These are phyloP conservation scores for Mesembrinibis cayennensis DNA, from an alignment of 2,113 vertebrate genomes.

Conservation along the genomic window DNA sequence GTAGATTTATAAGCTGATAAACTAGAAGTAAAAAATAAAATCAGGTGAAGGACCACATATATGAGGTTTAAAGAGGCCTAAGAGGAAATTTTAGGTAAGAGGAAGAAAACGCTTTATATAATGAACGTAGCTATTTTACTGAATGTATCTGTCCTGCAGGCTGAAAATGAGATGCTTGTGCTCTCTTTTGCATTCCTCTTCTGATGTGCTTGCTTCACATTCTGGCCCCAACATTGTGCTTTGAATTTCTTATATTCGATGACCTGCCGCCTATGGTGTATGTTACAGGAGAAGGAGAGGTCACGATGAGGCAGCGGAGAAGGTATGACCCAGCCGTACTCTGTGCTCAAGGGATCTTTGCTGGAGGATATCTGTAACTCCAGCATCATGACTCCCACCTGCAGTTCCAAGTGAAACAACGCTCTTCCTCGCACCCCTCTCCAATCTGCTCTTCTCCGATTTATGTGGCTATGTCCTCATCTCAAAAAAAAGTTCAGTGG, in stretches of 20 bases:
- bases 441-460: neutral
- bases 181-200: neutral
- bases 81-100: neutral
- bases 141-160: neutral
- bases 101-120: neutral
- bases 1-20: neutral
- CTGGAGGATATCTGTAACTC: fast-evolving
- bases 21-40: neutral
- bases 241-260: neutral
- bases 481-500: neutral
- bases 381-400: fast-evolving
- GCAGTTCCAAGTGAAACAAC: fast-evolving
- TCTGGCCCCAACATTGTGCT: fast-evolving
- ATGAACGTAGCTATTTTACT: neutral
- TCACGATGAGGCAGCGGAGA: neutral
- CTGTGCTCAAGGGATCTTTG: neutral
- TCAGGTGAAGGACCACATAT: neutral
- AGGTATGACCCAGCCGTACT: fast-evolving
- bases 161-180: neutral
- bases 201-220: neutral
- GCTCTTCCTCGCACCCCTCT: fast-evolving
- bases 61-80: neutral
- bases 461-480: fast-evolving
- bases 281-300: fast-evolving
- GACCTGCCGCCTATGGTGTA: neutral